Evolutionary conservation across 2,113 vertebrate species (phyloP).

Genomic region (Montifringilla adamsi): DNA sequence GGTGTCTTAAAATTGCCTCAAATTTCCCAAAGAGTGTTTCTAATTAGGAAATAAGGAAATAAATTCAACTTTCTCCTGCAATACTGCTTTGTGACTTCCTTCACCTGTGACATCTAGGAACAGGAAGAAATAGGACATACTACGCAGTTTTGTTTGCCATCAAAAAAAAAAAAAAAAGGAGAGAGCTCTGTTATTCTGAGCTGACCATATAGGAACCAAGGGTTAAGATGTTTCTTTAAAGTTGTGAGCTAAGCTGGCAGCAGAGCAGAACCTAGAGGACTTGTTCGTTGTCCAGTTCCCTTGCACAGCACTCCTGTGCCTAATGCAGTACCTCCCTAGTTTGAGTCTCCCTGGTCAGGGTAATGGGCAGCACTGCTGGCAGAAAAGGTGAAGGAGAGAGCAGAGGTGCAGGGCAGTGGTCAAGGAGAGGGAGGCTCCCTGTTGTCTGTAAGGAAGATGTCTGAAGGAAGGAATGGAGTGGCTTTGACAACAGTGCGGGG

Average conservation of each 20-base stretch:
- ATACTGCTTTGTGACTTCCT: neutral
- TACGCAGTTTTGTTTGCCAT: neutral
- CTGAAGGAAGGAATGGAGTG: neutral
- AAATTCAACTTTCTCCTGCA: neutral
- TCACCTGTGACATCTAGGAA: neutral
- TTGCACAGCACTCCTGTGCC: accelerated
- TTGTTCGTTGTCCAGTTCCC: neutral
- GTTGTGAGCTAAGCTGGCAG: neutral
- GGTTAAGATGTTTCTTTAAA: neutral
- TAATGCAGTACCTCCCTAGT: neutral
- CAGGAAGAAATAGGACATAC: neutral
- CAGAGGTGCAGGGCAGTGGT: neutral
- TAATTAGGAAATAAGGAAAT: neutral
- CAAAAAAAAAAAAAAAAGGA: too few species aligned
- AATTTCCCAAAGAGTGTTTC: neutral
- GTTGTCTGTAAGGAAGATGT: neutral
- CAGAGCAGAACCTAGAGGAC: neutral
- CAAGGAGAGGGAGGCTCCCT: neutral
- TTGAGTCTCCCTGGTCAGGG: neutral
- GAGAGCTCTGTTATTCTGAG: neutral
- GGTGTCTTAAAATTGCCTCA: neutral
- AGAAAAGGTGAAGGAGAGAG: neutral
- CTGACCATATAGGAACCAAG: neutral
- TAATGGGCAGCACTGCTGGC: neutral
- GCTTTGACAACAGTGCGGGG: accelerated